These are phyloP conservation scores for Microtus agrestis DNA, from an alignment of 2,797 vertebrate species.

Conservation along the genomic window DNA sequence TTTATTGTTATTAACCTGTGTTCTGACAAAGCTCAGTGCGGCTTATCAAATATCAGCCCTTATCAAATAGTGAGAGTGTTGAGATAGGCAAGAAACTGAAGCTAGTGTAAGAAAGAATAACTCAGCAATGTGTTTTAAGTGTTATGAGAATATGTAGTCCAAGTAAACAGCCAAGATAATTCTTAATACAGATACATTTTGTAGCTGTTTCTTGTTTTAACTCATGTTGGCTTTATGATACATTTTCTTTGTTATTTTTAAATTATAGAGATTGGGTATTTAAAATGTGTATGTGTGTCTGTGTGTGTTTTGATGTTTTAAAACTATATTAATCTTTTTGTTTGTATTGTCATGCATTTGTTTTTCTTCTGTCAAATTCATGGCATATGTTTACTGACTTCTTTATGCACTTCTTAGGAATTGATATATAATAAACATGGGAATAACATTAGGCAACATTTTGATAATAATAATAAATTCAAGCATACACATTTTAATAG, in stretches of 20 bases:
- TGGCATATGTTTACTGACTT: neutral
- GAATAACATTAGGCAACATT: neutral
- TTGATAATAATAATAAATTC: neutral
- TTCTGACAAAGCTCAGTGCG: neutral
- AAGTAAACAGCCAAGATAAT: neutral
- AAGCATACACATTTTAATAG: neutral
- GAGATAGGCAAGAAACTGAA: neutral
- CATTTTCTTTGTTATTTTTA: conserved; percentile 3
- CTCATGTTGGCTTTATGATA: neutral
- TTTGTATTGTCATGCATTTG: neutral
- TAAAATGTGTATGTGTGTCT: neutral
- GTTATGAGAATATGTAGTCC: neutral
- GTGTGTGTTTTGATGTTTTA: neutral
- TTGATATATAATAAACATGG: neutral
- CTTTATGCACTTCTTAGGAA: neutral
- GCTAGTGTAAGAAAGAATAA: neutral
- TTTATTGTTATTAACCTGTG: conserved; percentile 26
- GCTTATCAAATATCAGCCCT: neutral
- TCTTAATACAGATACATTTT: neutral
- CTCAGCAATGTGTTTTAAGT: neutral
- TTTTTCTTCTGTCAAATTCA: neutral
- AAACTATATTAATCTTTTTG: neutral
- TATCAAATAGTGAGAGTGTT: conserved; percentile 3
- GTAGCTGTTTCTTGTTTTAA: neutral
- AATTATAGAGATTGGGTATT: neutral